These are phyloP conservation scores for Gadus chalcogrammus DNA, from an alignment of 2,113 vertebrate species.

Conservation along the genomic window DNA sequence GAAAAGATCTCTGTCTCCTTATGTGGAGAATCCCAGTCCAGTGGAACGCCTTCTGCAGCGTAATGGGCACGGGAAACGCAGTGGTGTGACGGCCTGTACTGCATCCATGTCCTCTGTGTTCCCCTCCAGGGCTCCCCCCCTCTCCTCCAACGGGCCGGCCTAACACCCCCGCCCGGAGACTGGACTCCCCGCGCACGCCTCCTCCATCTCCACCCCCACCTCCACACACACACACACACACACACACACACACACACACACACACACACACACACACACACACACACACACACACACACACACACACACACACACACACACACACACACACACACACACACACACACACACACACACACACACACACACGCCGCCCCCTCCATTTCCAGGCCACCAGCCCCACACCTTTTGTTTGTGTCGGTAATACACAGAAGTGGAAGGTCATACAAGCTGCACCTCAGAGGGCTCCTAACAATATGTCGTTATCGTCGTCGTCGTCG, in stretches of 20 bases:
- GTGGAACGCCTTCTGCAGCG: too few relatives aligned
- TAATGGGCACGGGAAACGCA: too few relatives aligned
- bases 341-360: too few relatives aligned
- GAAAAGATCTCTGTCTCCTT: too few relatives aligned
- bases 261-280: too few relatives aligned
- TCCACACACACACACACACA: too few relatives aligned
- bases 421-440: constrained; percentile 22
- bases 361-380: neutral
- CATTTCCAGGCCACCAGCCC: neutral
- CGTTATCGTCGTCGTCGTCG: constrained; percentile 3
- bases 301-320: too few relatives aligned
- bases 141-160: constrained; percentile 56
- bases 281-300: too few relatives aligned
- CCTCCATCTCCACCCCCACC: constrained; percentile 35
- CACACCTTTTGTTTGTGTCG: constrained; percentile 27
- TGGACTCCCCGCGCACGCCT: constrained; percentile 20
- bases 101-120: constrained; percentile 1
- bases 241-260: too few relatives aligned
- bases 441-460: constrained; percentile 21
- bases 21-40: too few relatives aligned
- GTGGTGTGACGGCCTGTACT: too few relatives aligned
- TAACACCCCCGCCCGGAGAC: constrained; percentile 28
- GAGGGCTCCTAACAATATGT: constrained; percentile 21
- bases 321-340: too few relatives aligned
- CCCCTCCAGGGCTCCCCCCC: constrained; percentile 49